Base-by-base conservation (phyloP, 2,797 vertebrate genomes). In the Typhlichthys eigenmanni region DNA sequence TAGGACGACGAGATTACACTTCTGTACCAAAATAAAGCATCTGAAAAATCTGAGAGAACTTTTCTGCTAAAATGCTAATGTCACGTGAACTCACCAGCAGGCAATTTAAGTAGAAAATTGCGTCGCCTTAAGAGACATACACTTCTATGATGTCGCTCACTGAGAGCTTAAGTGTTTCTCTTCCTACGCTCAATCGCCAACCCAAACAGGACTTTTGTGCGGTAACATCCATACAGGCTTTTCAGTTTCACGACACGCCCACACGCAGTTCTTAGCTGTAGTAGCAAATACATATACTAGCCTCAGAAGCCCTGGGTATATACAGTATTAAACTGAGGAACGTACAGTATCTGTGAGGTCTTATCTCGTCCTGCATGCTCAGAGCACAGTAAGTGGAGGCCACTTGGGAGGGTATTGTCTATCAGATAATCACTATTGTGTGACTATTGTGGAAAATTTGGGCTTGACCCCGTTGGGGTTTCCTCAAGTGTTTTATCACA, bases 351-450 rank as follows among this genome's bases (percentile, higher is more conserved):
- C 81, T 78, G 62, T 78, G 47, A 72, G 57, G 62, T 29, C 74
- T 78, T 61, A 86, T 88, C 85, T 76, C 76, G 76, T 80, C 70
- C 63, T 84, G 66, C 8, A 66, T 55, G 72, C 64, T 55, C 64
- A 75, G 67, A 69, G 60, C 64, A 69, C 69, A 67, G 66, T 62
- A 60, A 69, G 17, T 54, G 14, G 54, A 68, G 68, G 65, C 79
- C 81, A 56, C 61, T 72, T 81, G 38, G 83, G 87, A 91, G 75
- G 63, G 71, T 38, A 73, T 79, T 87, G 82, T 90, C 90, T 86
- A 77, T 62, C 50, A 84, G 88, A 91, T 91, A 87, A 91, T 86
- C 86, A 85, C 38, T 90, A 87, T 93, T 90, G 89, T 84, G 78
- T 80, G 83, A 84, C 80, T 84, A 88, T 87, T 85, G 80, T 86